Base-by-base conservation (phyloP, 2,797 vertebrate genomes). In the Neostethus bicornis region DNA sequence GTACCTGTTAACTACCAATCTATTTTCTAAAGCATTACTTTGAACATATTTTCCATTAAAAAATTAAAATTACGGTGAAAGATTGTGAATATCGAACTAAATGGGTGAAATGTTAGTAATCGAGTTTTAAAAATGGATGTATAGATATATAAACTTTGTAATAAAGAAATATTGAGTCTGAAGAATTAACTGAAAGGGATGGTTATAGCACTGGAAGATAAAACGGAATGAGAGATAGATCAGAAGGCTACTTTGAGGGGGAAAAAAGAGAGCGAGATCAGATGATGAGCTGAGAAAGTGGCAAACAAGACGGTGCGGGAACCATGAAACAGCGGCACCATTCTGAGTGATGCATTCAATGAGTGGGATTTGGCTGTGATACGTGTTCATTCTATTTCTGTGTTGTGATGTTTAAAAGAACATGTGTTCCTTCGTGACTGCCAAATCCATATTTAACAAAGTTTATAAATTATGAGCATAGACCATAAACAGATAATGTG, bases 131-230 rank as follows among this genome's bases (percentile, higher is more conserved):
- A 7, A n/a, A 17, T 17, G 31, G 55, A 21, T 21, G 48, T 55
- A 57, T 49, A 34, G 56, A 60, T 43, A 50, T 57, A 44, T 61
- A 12, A 19, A 81, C 48, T 90, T 60, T 69, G 57, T 78, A 84
- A 87, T 61, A 60, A 75, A 68, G 63, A 80, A 87, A 75, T 72
- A 79, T 74, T 65, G 75, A 79, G 78, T 81, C 37, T 14, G 73
- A 89, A 75, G 85, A 65, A 53, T 65, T 81, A 72, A 87, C 72
- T 83, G 87, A 88, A 80, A 87, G 83, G 66, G 77, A 62, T 65
- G 66, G 86, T 89, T 80, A 82, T 81, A 82, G 79, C 66, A 76
- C 43, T 50, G 47, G 68, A 75, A 77, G 70, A 83, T 79, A 85
- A 60, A 38, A 67, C 60, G 72, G 60, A 73, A 41, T 62, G 44